Evolutionary conservation across 1,140 invertebrate genomes (phyloP).

Genomic region (Pseudomyrmex gracilis): DNA sequence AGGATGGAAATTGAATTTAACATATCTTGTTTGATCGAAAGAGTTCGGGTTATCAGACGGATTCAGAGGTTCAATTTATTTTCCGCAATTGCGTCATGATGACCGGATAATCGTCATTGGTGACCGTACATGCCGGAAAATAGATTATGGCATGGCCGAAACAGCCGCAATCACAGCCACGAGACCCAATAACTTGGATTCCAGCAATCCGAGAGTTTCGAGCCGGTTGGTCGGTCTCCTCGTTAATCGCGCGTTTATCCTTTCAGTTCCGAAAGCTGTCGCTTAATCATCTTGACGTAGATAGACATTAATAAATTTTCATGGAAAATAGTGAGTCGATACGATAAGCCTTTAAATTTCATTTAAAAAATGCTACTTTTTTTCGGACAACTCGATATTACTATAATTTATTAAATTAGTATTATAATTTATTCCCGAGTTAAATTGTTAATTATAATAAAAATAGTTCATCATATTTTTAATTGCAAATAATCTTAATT

Average conservation of each 20-base stretch:
- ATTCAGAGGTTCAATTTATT: slow-evolving; percentile 15
- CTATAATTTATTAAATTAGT: too few relatives aligned
- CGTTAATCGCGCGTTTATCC: slow-evolving; percentile 7
- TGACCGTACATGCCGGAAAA: background rate
- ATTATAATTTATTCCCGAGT: too few relatives aligned
- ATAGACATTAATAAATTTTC: background rate
- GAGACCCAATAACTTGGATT: slow-evolving; percentile 24
- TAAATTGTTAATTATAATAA: too few relatives aligned
- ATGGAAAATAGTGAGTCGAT: background rate
- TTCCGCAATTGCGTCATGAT: background rate
- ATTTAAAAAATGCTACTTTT: too few relatives aligned
- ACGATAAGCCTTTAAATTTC: too few relatives aligned
- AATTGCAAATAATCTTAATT: background rate
- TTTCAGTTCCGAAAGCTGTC: background rate
- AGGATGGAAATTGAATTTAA: too few relatives aligned
- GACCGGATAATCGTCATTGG: slow-evolving; percentile 14
- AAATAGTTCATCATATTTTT: too few relatives aligned
- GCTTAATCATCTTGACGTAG: background rate
- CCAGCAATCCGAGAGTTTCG: background rate
- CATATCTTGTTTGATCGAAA: too few relatives aligned
- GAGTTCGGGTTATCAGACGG: too few relatives aligned
- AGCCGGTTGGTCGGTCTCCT: background rate
- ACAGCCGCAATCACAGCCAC: slow-evolving; percentile 14
- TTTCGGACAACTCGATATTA: too few relatives aligned
- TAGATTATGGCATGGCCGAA: slow-evolving; percentile 29